Base-by-base conservation (phyloP, 2,888 invertebrate genomes). In the Phortica okadai region DNA sequence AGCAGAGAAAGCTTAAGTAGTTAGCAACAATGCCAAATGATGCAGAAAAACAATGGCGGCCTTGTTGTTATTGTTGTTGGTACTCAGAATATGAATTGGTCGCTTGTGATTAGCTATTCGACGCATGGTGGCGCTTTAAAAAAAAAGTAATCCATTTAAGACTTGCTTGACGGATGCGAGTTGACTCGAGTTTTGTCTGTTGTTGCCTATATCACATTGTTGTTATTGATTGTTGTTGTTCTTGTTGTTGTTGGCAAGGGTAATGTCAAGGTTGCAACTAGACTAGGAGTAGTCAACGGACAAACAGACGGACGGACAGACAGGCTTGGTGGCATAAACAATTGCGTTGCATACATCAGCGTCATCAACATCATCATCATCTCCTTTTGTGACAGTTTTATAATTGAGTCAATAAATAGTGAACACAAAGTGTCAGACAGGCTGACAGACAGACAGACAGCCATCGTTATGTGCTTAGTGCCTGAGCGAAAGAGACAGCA, bases 221-320 rank as follows among this genome's bases (percentile, higher is more conserved):
- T 67, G 67, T 44, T 44, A 44, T 67, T 67, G 67, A 16, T 67
- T 67, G 67, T 67, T 67, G 67, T 67, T 62, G 62, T 25, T 33
- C 7, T 62, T 16, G 21, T 62, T 54, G 62, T 25, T 62, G 77
- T 78, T 59, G 45, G 85, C 83, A 83, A 83, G 83, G 83, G 85
- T 83, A 83, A 83, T 83, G 83, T 84, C 83, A 83, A 83, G 83
- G 83, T 84, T 83, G 83, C 42, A 69, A 16, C 16, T 69, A 50
- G 69, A 69, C n/a, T 56, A 6, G 11, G 56, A 56, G 1, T 11
- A 6, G n/a, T n/a, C 4, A 6, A 54, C 7, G 33, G 1, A 33
- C 33, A 33, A n/a, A 66, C 41, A 66, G 42, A 66, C 11, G 14
- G 33, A 10, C 14, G 14, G 64, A 66, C 14, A 5, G 41, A 66